These are phyloP conservation scores for Zygothrica quintamaculata DNA, from an alignment of 2,888 invertebrate genomes.

Conservation along the genomic window DNA sequence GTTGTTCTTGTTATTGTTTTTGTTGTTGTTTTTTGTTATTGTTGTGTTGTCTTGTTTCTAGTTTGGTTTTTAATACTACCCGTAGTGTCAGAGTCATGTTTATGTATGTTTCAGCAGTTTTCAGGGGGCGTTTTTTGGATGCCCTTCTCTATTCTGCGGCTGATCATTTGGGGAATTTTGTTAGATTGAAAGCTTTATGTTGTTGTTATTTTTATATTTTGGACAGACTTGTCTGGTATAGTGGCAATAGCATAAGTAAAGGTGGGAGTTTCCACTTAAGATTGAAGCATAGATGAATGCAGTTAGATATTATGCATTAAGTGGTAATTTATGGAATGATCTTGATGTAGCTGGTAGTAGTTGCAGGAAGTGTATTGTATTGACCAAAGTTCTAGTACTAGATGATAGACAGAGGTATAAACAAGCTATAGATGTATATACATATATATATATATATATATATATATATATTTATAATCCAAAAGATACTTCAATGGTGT, in stretches of 20 bases:
- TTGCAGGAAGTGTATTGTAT: conserved; percentile 3
- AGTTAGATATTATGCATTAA: conserved; percentile 21
- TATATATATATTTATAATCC: too few species aligned
- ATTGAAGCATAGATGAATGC: conserved; percentile 19
- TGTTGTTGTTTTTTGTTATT: conserved; percentile 6
- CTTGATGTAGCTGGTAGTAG: conserved; percentile 16
- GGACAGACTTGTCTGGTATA: background rate
- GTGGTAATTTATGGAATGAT: conserved; percentile 44
- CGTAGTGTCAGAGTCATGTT: conserved; percentile 36
- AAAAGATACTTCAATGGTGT: too few species aligned
- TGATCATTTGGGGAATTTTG: conserved; percentile 24
- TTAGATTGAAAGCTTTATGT: conserved; percentile 39
- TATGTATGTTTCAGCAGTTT: conserved; percentile 7
- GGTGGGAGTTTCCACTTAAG: conserved; percentile 24
- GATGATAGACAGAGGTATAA: background rate
- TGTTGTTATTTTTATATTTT: background rate
- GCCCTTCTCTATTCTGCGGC: background rate
- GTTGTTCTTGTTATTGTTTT: conserved; percentile 21
- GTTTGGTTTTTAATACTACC: conserved; percentile 24
- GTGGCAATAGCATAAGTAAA: conserved; percentile 10
- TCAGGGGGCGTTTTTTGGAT: conserved; percentile 6
- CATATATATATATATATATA: too few species aligned
- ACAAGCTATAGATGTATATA: too few species aligned
- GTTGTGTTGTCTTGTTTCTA: conserved; percentile 25
- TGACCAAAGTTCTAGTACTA: background rate